A percentile compares a stretch with the other conserved stretches of the same genome.
phyloP scores from a whole-genome alignment of 2,113 vertebrate genomes.

The Oceanodroma tethys region DNA sequence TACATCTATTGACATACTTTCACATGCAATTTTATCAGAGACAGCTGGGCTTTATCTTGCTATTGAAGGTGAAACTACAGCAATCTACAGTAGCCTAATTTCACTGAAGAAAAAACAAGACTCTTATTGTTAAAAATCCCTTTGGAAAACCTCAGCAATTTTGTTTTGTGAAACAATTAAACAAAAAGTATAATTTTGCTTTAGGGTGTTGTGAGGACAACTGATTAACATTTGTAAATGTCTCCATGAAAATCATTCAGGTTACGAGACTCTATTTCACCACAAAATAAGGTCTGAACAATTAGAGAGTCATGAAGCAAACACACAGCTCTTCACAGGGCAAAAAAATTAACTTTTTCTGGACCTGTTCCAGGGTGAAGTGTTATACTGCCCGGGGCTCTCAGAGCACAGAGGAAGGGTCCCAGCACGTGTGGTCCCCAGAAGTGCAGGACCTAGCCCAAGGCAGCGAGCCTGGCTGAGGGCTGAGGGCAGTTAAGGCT shows the following conservation, averaged over 20 bases:
- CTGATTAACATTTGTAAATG: background rate
- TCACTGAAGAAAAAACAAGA: background rate
- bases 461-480: background rate
- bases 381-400: too few relatives aligned
- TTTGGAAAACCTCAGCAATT: background rate
- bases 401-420: background rate
- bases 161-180: slow-evolving; percentile 8
- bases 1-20: background rate
- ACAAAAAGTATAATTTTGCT: background rate
- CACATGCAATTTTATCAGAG: background rate
- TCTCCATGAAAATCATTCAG: background rate
- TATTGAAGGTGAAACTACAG: background rate
- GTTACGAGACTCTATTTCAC: background rate
- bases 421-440: rapidly evolving
- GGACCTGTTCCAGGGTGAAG: background rate
- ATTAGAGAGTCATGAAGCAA: background rate
- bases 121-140: background rate
- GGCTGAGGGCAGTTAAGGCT: background rate
- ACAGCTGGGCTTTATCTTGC: background rate
- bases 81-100: background rate
- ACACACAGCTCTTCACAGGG: background rate
- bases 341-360: background rate
- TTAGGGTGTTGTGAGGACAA: background rate
- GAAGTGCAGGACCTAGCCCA: background rate
- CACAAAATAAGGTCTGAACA: background rate